These are phyloP conservation scores for Tapirus terrestris DNA, from an alignment of 2,113 vertebrate species.

Conservation along the genomic window DNA sequence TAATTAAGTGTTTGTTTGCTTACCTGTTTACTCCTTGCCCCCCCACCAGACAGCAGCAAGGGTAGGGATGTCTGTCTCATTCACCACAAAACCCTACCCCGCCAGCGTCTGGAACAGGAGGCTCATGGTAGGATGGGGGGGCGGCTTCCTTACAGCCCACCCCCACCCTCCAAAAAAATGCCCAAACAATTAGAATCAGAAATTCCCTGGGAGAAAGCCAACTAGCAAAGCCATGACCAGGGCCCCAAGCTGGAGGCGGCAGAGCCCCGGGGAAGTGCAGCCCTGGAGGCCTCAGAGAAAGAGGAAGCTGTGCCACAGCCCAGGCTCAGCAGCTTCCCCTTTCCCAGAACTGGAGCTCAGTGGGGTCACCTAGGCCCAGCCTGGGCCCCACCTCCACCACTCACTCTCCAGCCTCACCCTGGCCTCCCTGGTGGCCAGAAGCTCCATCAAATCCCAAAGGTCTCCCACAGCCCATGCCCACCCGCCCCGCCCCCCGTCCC, in stretches of 20 bases:
- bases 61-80: slow-evolving; percentile 31
- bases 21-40: not conserved
- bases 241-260: not conserved
- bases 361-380: not conserved
- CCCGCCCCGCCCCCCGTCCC: not conserved
- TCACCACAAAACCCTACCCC: slow-evolving; percentile 32
- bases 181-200: slow-evolving; percentile 49
- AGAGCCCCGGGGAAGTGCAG: not conserved
- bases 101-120: not conserved
- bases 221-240: not conserved
- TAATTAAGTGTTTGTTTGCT: slow-evolving; percentile 54
- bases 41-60: slow-evolving; percentile 1
- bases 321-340: slow-evolving; percentile 55
- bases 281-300: slow-evolving; percentile 30
- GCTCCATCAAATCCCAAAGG: not conserved
- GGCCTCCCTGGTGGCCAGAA: not conserved
- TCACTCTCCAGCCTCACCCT: not conserved
- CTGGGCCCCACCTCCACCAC: not conserved
- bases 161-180: not conserved
- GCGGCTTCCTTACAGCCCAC: not conserved
- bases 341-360: slow-evolving; percentile 49
- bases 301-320: slow-evolving; percentile 40
- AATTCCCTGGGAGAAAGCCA: slow-evolving; percentile 65
- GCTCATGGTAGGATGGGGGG: not conserved
- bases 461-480: not conserved